Base-by-base conservation (phyloP, 2,113 vertebrate species). In the Pagrus major region DNA sequence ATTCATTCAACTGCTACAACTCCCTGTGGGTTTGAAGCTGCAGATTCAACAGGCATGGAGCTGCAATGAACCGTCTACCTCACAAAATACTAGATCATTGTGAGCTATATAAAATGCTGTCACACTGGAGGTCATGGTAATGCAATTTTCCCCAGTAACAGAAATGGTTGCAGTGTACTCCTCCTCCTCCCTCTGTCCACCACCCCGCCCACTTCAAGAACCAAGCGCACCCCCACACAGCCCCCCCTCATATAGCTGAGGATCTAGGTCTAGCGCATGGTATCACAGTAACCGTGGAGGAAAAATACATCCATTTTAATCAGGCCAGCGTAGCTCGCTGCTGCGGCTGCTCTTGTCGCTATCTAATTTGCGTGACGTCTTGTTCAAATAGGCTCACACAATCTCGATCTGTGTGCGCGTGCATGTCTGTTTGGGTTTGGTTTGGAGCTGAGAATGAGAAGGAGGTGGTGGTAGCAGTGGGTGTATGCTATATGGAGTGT, bases 141-240 rank as follows among this genome's bases (percentile, higher is more conserved):
- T 77, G 71, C 71, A 89, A 74, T 92, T 90, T 86, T 83, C 79
- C 86, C 88, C 88, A 90, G 85, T 91, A 90, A 92, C 90, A 91
- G 76, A 81, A 85, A 84, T 44, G 58, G 81, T 84, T 85, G 80
- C 86, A 76, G 65, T 11, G n/a, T 58, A 42, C 71, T 81, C 68
- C 42, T 73, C 78, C 87, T 77, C 58, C 59, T 56, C 61, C 74
- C 12, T 51, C 60, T 76, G 81, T 78, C 89, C 82, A 81, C 77
- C 84, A 84, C 80, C 69, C 76, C 85, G 20, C 88, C 81, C 85
- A 86, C 86, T 81, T 78, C 25, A 78, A 78, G 68, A 92, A 70
- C 51, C 75, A 69, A 80, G 68, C 33, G 1, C 71, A 44, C 60
- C 77, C 84, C 56, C 78, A 80, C 54, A 63, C 14, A 33, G 4